Base-by-base conservation (phyloP, 23 tunicate species). In the Ciona savignyi region DNA sequence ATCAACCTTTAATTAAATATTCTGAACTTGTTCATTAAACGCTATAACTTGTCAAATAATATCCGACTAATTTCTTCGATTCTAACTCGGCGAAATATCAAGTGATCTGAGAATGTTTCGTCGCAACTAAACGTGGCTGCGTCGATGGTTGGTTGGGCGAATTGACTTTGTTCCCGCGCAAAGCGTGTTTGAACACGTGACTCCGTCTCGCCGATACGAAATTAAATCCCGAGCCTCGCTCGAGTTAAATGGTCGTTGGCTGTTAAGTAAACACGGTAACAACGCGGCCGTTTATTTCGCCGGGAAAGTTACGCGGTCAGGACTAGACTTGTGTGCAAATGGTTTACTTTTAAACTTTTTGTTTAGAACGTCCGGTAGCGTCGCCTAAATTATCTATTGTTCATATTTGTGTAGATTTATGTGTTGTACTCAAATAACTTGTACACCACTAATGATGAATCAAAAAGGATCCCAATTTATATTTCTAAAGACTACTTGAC, bases 91-190 rank as follows among this genome's bases (percentile, higher is more conserved):
- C n/a, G n/a, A n/a, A n/a, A n/a, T n/a, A n/a, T n/a, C n/a, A n/a
- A n/a, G n/a, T n/a, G n/a, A n/a, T n/a, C n/a, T n/a, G n/a, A n/a
- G n/a, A n/a, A n/a, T n/a, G n/a, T n/a, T n/a, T n/a, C n/a, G n/a
- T n/a, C n/a, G n/a, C n/a, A n/a, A 42, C 56, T 42, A 42, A 42
- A 42, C 56, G 56, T 42, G 56, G 56, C 56, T 42, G n/a, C 56
- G 56, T 15, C 9, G 9, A 15, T 6, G 15, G 15, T 42, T 42
- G 56, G 56, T 9, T 15, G 56, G 15, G 56, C 15, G 15, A 42
- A 9, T 42, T 42, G 15, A 42, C 56, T 9, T 6, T 42, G 15
- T 42, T 42, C 56, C 56, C 56, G 56, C 56, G 56, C 56, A 42
- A 42, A 42, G 11, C 56, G 56, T 42, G 56, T 42, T 15, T 6